Evolutionary conservation across 2,797 vertebrate species (phyloP).

Genomic region (Tokudaia muenninki): DNA sequence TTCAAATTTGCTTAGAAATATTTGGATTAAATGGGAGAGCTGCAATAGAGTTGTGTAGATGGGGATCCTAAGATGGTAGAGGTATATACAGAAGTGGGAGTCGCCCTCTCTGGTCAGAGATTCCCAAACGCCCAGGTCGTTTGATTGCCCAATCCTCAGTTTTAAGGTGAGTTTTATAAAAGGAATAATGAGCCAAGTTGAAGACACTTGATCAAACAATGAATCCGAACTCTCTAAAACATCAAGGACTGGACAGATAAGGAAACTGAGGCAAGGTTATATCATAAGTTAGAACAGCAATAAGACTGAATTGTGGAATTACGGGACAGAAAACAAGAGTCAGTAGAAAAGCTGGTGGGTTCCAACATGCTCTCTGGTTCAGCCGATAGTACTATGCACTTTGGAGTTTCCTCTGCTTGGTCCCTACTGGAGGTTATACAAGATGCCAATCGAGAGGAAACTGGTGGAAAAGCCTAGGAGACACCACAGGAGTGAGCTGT

Average conservation of each 20-base stretch:
- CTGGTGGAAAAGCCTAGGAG: background rate
- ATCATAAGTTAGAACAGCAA: background rate
- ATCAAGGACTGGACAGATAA: background rate
- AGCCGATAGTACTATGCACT: background rate
- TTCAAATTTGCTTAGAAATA: slow-evolving; percentile 49
- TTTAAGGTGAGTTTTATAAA: background rate
- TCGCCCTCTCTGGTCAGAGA: background rate
- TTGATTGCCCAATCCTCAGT: background rate
- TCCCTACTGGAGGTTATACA: rapidly evolving
- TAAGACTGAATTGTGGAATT: background rate
- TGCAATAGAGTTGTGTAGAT: background rate
- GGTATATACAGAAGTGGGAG: background rate
- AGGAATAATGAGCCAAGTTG: background rate
- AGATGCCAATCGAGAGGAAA: background rate
- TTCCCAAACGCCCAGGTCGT: background rate
- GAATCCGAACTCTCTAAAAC: background rate
- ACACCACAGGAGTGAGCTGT: background rate
- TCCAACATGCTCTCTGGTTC: background rate
- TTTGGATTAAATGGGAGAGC: background rate
- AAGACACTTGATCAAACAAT: slow-evolving; percentile 8
- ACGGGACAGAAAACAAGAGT: background rate
- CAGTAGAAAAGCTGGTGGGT: background rate
- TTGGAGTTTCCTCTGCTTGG: background rate
- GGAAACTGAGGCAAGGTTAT: slow-evolving; percentile 9
- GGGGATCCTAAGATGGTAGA: background rate